Base-by-base conservation (phyloP, 2,113 vertebrate genomes). In the Solenodon paradoxus region DNA sequence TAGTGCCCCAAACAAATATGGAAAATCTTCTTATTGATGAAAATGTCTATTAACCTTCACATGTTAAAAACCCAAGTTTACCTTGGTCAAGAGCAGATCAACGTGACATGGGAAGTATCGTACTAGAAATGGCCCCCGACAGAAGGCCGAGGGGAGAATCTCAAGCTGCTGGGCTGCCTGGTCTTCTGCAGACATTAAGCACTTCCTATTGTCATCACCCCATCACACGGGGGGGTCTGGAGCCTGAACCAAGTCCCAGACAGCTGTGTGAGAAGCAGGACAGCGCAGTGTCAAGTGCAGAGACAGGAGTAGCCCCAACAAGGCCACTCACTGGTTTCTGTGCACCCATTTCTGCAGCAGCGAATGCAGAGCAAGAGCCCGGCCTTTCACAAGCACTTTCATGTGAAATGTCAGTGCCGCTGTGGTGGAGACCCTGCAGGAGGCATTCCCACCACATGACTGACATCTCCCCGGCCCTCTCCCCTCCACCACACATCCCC, bases 361-460 rank as follows among this genome's bases (percentile, higher is more conserved):
- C 28, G 55, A 38, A 16, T 20, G 38, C 0, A 28, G 2, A n/a
- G 72, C 40, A 53, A 75, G 47, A 75, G n/a, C 9, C 47, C 12
- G 35, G 40, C 30, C 68, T 53, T 32, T 20, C 2, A 0, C 19
- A 28, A n/a, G 35, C 45, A 57, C 13, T 2, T n/a, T n/a, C n/a
- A n/a, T n/a, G 2, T 2, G 7, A 3, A 38, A 68, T 0, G n/a
- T 51, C 8, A n/a, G 10, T 2, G 42, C 7, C 15, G 1, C 0
- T 53, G 12, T 9, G 26, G 24, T 35, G 47, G 32, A 0, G 20
- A n/a, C 4, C 19, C 10, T 32, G 9, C 24, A 35, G 55, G 72
- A 82, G 26, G 30, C 42, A 51, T 20, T 57, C 35, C 82, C 0
- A 5, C 40, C 86, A 42, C 35, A 19, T 0, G 64, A 35, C 30